Base-by-base conservation (phyloP, 2,888 invertebrate genomes). In the Busseola fusca region DNA sequence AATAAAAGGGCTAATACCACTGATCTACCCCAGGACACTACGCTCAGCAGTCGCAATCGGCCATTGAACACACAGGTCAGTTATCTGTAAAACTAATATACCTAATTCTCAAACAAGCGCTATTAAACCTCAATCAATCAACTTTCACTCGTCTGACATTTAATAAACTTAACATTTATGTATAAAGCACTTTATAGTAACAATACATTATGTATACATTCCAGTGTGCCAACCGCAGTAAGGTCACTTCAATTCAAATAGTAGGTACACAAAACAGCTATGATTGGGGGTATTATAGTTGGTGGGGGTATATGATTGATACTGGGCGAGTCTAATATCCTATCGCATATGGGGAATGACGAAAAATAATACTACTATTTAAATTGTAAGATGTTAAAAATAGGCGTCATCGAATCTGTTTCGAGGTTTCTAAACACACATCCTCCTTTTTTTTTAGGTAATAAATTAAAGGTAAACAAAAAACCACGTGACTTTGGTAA, bases 151-250 rank as follows among this genome's bases (percentile, higher is more conserved):
- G 34, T 63, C 21, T 54, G 30, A 59, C 10, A 52, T 74, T 21
- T 63, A 18, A 58, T 52, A 18, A 63, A 62, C 7, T 64, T 52
- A 30, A 62, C 48, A 64, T 64, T n/a, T 25, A 42, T 56, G 30
- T 68, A 48, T 60, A 75, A 57, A 69, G 64, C 64, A 48, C 18
- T 76, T 21, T 56, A 40, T 50, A 34, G 3, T 56, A 63, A 67
- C 64, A 78, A 58, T 56, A 80, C 21, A 80, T 76, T 16, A n/a
- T 45, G 25, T 42, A 40, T 73, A 57, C 37, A 34, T 48, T 40
- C 42, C 34, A 40, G 42, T 65, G 54, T 56, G 69, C 16, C n/a
- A 56, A 75, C 64, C 75, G n/a, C 14, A 14, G 21, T 78, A 60
- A 70, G 64, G 59, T 67, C 56, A 52, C 42, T 50, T 57, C 56